phyloP scores from a whole-genome alignment of 2,888 invertebrate species.

The Pherbina coryleti region DNA sequence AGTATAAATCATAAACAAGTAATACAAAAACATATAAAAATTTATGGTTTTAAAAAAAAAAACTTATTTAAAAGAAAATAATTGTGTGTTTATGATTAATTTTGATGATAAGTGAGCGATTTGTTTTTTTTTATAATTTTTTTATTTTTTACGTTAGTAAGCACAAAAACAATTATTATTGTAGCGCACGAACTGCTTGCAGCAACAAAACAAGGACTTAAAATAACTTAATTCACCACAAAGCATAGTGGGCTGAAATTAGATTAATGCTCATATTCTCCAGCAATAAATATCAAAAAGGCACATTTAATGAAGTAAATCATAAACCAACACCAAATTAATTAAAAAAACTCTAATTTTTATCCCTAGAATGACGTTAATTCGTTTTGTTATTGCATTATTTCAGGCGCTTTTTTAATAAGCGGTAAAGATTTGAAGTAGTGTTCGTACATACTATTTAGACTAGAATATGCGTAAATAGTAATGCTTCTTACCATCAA shows the following conservation, averaged over 20 bases:
- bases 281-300: background rate
- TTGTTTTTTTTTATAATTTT: background rate
- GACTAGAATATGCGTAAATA: slow-evolving; percentile 45
- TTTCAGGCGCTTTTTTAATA: slow-evolving; percentile 8
- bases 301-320: background rate
- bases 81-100: slow-evolving; percentile 30
- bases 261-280: background rate
- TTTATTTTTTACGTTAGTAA: background rate
- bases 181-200: background rate
- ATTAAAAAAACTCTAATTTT: background rate
- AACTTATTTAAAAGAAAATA: slow-evolving; percentile 4
- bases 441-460: slow-evolving; percentile 6
- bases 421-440: slow-evolving; percentile 17
- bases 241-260: background rate
- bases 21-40: background rate
- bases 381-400: slow-evolving; percentile 20
- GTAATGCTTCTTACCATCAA: slow-evolving; percentile 73
- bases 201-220: background rate
- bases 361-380: background rate
- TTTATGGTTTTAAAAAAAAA: background rate
- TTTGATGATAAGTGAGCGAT: slow-evolving; percentile 23
- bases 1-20: background rate
- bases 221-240: background rate
- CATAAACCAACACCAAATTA: slow-evolving; percentile 14
- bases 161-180: slow-evolving; percentile 14